A percentile compares a stretch with the other conserved stretches of the same genome.
Conservation (phyloP, 2,113 vertebrate genomes). For the pig (Sus scrofa) region DNA sequence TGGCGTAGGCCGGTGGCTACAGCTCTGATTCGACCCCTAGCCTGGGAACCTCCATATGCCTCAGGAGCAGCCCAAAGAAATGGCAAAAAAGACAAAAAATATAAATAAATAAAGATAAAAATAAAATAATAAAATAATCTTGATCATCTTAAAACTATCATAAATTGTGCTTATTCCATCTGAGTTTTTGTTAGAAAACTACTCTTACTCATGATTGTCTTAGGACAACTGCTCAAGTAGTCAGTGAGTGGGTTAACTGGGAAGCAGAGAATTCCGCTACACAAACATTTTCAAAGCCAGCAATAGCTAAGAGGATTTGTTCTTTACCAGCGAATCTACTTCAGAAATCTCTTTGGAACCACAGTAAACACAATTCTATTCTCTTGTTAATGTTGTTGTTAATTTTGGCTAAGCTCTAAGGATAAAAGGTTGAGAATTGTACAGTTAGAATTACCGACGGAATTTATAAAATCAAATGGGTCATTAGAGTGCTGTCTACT, state of each 20-base stretch:
- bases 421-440: conserved; percentile 71
- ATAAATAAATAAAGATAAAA: too few species aligned
- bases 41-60: too few species aligned
- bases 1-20: too few species aligned
- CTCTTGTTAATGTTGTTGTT: conserved; percentile 63
- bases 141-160: background rate
- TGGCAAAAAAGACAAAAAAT: too few species aligned
- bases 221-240: background rate
- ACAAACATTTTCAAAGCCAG: background rate
- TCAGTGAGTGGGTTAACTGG: background rate
- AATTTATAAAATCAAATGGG: conserved; percentile 64
- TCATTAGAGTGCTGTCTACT: conserved; percentile 36
- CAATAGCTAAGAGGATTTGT: conserved; percentile 3
- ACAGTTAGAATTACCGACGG: conserved; percentile 67
- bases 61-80: too few species aligned
- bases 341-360: conserved; percentile 21
- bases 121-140: too few species aligned
- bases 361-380: background rate
- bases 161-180: background rate
- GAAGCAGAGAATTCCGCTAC: background rate
- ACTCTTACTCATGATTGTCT: background rate
- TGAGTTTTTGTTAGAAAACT: background rate
- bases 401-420: conserved; percentile 59
- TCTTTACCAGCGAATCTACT: background rate
- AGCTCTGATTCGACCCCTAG: too few species aligned